phyloP scores from a whole-genome alignment of 1,140 invertebrate species.

The Scaptodrosophila lebanonensis region DNA sequence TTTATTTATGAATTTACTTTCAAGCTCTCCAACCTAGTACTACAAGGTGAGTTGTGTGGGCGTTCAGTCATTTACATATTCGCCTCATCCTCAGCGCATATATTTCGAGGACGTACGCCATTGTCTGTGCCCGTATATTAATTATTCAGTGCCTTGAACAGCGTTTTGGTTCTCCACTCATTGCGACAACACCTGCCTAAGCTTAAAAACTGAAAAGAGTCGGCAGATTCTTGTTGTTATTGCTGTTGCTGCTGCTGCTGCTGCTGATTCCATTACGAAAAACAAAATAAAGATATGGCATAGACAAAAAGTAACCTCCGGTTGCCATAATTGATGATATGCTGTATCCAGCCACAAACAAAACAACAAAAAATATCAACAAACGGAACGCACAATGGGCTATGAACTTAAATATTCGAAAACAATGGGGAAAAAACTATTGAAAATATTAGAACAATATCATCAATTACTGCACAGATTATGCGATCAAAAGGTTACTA shows the following conservation, averaged over 20 bases:
- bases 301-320: conserved; percentile 61
- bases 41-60: conserved; percentile 4
- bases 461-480: too few species aligned
- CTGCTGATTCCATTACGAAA: conserved; percentile 31
- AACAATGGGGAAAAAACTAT: too few species aligned
- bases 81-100: conserved; percentile 9
- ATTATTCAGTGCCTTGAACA: conserved; percentile 49
- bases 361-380: too few species aligned
- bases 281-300: conserved; percentile 53
- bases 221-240: neutral
- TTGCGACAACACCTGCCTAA: conserved; percentile 11
- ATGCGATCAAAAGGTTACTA: too few species aligned
- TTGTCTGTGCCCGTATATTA: conserved; percentile 33
- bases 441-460: too few species aligned
- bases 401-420: too few species aligned
- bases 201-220: conserved; percentile 27
- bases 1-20: conserved; percentile 3
- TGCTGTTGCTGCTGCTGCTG: conserved; percentile 1
- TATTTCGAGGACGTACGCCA: neutral
- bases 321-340: conserved; percentile 67
- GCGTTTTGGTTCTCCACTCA: conserved; percentile 4
- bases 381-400: conserved; percentile 1
- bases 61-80: conserved; percentile 30
- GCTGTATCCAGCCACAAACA: conserved; percentile 28
- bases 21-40: conserved; percentile 3